Evolutionary conservation across 1,140 invertebrate species (phyloP).

Genomic region (Procambarus clarkii): DNA sequence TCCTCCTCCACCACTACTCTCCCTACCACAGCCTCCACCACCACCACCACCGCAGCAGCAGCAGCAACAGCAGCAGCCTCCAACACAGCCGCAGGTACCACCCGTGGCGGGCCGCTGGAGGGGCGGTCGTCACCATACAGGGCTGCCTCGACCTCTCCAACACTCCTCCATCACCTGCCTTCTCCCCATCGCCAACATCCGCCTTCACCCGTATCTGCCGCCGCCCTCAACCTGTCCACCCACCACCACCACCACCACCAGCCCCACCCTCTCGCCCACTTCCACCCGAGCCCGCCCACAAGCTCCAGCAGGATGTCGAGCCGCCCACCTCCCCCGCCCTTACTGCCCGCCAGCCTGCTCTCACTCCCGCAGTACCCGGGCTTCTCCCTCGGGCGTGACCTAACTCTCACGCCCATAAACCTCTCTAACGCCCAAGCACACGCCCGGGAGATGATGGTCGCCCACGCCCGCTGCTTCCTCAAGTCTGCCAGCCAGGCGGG

Average conservation of each 20-base stretch:
- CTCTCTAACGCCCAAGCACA: slow-evolving; percentile 66
- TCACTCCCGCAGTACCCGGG: slow-evolving; percentile 52
- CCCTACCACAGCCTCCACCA: slow-evolving; percentile 68
- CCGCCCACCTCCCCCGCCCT: slow-evolving; percentile 46
- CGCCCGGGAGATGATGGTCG: slow-evolving; percentile 59
- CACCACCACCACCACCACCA: slow-evolving; percentile 29
- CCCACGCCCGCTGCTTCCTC: slow-evolving; percentile 62
- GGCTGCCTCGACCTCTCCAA: slow-evolving; percentile 51
- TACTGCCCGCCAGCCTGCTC: slow-evolving; percentile 50
- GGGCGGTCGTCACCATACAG: slow-evolving; percentile 36
- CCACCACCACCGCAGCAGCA: slow-evolving; percentile 40
- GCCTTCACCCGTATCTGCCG: slow-evolving; percentile 65
- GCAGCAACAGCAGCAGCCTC: not conserved
- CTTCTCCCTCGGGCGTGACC: slow-evolving; percentile 66
- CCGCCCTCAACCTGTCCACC: slow-evolving; percentile 64
- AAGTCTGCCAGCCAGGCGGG: slow-evolving; percentile 35
- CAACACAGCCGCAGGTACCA: slow-evolving; percentile 50
- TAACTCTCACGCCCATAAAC: slow-evolving; percentile 68
- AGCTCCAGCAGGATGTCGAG: slow-evolving; percentile 30
- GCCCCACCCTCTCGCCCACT: slow-evolving; percentile 40
- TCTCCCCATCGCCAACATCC: slow-evolving; percentile 62
- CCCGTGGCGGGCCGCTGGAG: slow-evolving; percentile 45
- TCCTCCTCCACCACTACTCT: slow-evolving; percentile 31
- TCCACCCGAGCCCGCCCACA: slow-evolving; percentile 44
- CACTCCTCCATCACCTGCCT: slow-evolving; percentile 41